Base-by-base conservation (phyloP, 2,888 invertebrate species). In the Nebria salina region DNA sequence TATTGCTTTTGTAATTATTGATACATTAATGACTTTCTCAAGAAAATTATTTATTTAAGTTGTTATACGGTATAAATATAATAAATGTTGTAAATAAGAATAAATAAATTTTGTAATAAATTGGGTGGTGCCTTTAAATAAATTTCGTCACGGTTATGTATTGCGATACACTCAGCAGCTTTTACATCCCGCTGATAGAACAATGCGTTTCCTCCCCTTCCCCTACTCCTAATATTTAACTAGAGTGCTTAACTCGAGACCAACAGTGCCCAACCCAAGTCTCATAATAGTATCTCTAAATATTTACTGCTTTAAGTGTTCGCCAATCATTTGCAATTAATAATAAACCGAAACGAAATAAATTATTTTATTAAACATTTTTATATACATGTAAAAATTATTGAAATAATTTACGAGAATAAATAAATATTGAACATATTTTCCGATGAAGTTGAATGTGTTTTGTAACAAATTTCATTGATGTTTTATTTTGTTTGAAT, bases 161-260 rank as follows among this genome's bases (percentile, higher is more conserved):
- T 79, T 54, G 74, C 54, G 78, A 20, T 73, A 74, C 79, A 79
- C 66, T 79, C 26, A 4, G 54, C 9, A 43, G 79, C 79, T 79
- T 79, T 79, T 75, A 79, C 75, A 65, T 79, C 79, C 75, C 26
- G 79, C 79, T 79, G 79, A 66, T 75, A 66, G 65, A 75, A 66
- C 79, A 75, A 68, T 79, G 25, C 34, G 8, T 15, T 42, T 54
- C 42, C 20, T 13, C 43, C 73, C 13, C 20, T 68, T n/a, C 20
- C 5, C 26, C 4, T 26, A 13, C 26, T 68, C 68, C 68, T 68
- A 26, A 25, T 68, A 20, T 68, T 34, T 34, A 54, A 8, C 54
- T 13, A 13, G 8, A 54, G 13, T 54, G 54, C 54, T 54, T 13
- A 34, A 13, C 54, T 54, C 8, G 11, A 54, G 54, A 11, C 54